These are phyloP conservation scores for Porites evermanni DNA, from an alignment of 92 coral and sea anemone species.

Conservation along the genomic window DNA sequence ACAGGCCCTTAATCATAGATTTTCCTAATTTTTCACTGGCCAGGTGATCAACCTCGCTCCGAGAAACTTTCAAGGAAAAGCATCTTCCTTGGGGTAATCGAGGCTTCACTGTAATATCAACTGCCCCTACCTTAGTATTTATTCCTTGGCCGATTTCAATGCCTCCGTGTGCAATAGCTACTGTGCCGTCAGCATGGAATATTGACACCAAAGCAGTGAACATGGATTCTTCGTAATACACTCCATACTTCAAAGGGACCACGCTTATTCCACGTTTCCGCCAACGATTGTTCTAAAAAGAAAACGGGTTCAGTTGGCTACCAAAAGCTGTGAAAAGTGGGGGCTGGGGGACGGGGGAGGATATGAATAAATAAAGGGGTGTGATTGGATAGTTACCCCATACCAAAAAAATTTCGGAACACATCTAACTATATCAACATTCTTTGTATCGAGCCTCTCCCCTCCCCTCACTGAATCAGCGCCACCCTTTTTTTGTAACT, in stretches of 20 bases:
- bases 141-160: slow-evolving; percentile 94
- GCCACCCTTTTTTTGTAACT: no score
- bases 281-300: slow-evolving; percentile 88
- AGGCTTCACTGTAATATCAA: not conserved
- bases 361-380: no score
- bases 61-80: no score
- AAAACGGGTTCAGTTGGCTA: not conserved
- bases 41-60: no score
- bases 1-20: no score
- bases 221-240: slow-evolving; percentile 44
- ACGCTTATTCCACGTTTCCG: slow-evolving; percentile 91
- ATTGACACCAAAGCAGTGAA: slow-evolving; percentile 83
- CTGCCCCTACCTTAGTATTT: slow-evolving; percentile 80
- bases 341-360: not conserved
- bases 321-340: not conserved
- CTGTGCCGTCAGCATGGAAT: slow-evolving; percentile 84
- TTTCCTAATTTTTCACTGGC: no score
- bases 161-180: slow-evolving; percentile 88
- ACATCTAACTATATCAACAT: no score
- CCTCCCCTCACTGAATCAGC: no score
- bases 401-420: no score
- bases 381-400: no score
- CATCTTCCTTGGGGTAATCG: no score
- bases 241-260: slow-evolving; percentile 83
- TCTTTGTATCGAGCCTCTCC: no score